phyloP scores from a whole-genome alignment of 2,888 invertebrate genomes.

The Oscheius sp. region DNA sequence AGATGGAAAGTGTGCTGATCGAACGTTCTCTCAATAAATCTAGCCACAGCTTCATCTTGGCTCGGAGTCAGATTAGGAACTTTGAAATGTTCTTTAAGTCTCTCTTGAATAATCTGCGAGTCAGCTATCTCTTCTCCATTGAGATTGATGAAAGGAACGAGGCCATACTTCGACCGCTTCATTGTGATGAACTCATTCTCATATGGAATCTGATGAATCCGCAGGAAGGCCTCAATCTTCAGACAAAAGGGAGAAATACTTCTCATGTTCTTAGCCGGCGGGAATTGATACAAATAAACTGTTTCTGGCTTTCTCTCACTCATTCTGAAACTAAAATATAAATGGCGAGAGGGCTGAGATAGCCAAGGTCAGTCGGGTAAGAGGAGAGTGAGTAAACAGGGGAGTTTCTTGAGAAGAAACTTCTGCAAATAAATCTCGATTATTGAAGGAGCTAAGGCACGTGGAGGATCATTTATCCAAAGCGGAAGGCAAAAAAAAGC shows the following conservation, averaged over 20 bases:
- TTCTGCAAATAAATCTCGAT: too few relatives aligned
- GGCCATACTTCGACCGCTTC: conserved; percentile 17
- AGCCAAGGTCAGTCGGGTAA: too few relatives aligned
- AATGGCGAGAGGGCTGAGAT: too few relatives aligned
- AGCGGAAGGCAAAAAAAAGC: too few relatives aligned
- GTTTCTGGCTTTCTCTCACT: conserved; percentile 44
- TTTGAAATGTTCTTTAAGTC: conserved; percentile 13
- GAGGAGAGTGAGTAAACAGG: too few relatives aligned
- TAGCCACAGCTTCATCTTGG: conserved; percentile 11
- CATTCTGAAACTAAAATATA: neutral
- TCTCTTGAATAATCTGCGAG: conserved; percentile 21
- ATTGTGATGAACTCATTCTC: conserved; percentile 33
- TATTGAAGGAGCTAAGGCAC: too few relatives aligned
- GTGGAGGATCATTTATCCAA: too few relatives aligned
- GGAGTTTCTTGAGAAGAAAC: too few relatives aligned
- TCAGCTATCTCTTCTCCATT: conserved; percentile 20
- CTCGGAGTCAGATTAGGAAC: neutral
- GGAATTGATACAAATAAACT: conserved; percentile 65
- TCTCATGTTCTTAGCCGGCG: conserved; percentile 50
- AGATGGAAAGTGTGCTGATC: conserved; percentile 21
- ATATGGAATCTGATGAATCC: conserved; percentile 60
- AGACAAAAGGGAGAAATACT: conserved; percentile 67
- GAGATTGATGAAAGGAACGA: conserved; percentile 17
- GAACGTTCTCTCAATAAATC: conserved; percentile 12
- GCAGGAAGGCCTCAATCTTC: conserved; percentile 61